Percentiles rank a stretch among this genome's conserved stretches.
Conservation (phyloP, 2,888 invertebrate genomes). For the Thyatira batis region DNA sequence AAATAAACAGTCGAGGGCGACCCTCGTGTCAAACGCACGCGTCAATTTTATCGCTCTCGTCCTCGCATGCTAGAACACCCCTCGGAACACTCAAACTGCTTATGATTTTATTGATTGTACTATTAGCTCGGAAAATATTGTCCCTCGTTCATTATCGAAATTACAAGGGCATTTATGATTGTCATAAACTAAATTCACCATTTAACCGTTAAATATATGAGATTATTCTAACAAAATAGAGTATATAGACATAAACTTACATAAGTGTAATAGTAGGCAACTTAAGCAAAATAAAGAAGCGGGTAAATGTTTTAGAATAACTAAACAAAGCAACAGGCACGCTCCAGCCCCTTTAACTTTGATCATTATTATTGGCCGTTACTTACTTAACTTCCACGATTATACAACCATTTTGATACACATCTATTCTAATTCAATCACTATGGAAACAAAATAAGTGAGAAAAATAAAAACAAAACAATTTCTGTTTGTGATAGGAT, state of each 20-base stretch:
- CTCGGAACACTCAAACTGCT: conserved; percentile 37
- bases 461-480: neutral
- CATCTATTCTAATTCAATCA: no score
- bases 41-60: conserved; percentile 59
- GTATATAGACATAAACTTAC: neutral
- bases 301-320: neutral
- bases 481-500: neutral
- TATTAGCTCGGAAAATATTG: conserved; percentile 48
- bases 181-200: no score
- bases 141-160: conserved; percentile 11
- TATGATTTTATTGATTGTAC: conserved; percentile 56
- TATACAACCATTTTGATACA: neutral
- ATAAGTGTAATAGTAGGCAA: neutral
- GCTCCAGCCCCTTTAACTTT: neutral
- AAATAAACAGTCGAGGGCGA: conserved; percentile 42
- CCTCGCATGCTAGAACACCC: conserved; percentile 25
- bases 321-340: neutral
- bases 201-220: no score
- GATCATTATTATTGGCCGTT: neutral
- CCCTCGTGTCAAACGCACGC: conserved; percentile 62
- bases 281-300: neutral
- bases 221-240: no score
- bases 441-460: no score
- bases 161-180: neutral
- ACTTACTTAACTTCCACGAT: neutral